Base-by-base conservation (phyloP, 2,888 invertebrate genomes). In the Ditylenchus weischeri region DNA sequence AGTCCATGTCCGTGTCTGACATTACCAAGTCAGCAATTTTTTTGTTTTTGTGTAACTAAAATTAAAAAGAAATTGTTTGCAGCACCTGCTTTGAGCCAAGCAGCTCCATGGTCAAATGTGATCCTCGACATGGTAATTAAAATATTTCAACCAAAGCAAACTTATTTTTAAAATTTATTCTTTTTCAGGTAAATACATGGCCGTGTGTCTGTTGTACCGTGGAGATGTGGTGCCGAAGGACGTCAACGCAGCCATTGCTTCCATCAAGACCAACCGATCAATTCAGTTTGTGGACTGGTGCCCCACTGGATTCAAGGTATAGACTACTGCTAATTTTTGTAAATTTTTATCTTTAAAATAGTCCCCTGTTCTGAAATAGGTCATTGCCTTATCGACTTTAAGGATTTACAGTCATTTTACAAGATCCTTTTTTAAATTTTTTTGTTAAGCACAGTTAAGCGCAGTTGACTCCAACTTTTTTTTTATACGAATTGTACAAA, bases 181-280 rank as follows among this genome's bases (percentile, higher is more conserved):
- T 15, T 8, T 1, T 43, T 10, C 3, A 43, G 43, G 43, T 57
- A 86, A 86, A 73, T 85, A 86, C 77, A 85, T 85, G 85, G 73
- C 74, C 51, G 75, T 75, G 54, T 75, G 75, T 49, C 61, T 75
- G 29, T 64, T 75, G 18, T 75, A 73, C 62, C 76, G 75, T 82
- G 92, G 93, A 70, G 93, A 93, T 85, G 92, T 93, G 70, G 93
- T 93, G 8, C 93, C 93, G 71, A 93, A 85, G 87, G 93, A 93
- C 84, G 92, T 93, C 54, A 92, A 92, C 84, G 91, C 92, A n/a
- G 91, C 92, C 63, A 93, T 93, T 84, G 91, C 92, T 0, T 90
- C 91, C 84, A 93, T 93, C 87, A 93, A 93, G 87, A 92, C 92
- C 79, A 93, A 92, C 87, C 89, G 88, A 73, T 85, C 87, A 21